Conservation (phyloP, 1,140 invertebrate genomes). For the Drosophila quadrilineata region DNA sequence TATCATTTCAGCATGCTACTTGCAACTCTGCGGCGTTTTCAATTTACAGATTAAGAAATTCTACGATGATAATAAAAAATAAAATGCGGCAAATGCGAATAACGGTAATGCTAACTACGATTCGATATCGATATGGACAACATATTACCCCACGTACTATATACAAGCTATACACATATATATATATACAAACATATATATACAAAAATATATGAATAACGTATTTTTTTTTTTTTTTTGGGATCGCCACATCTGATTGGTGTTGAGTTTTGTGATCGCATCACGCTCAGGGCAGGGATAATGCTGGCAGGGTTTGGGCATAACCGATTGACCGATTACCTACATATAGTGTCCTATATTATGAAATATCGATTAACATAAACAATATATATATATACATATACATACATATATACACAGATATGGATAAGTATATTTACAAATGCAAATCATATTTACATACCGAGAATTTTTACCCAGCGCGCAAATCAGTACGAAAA, state of each 20-base stretch:
- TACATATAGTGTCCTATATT: conserved; percentile 29
- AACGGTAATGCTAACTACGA: too few species aligned
- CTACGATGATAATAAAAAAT: too few species aligned
- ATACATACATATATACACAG: conserved; percentile 33
- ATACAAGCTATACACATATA: too few species aligned
- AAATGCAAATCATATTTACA: conserved; percentile 29
- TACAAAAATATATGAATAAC: too few species aligned
- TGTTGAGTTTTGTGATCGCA: conserved; percentile 40
- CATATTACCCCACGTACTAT: too few species aligned
- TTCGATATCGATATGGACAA: too few species aligned
- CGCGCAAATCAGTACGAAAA: not conserved
- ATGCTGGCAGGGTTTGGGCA: not conserved
- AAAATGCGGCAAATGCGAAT: too few species aligned
- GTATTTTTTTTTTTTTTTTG: not conserved
- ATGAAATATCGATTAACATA: too few species aligned
- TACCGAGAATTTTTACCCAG: conserved; percentile 7
- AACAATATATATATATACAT: conserved; percentile 20
- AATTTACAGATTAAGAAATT: too few species aligned
- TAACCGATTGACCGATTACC: conserved; percentile 36
- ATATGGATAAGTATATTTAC: conserved; percentile 30
- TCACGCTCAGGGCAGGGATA: conserved; percentile 19
- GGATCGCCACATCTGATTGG: conserved; percentile 23
- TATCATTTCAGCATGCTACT: too few species aligned
- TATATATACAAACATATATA: too few species aligned
- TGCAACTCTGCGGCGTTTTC: too few species aligned